Evolutionary conservation across 1,140 invertebrate species (phyloP), one percentile per base, ranked within the genome.

Genomic region (Eupristina koningsbergeri): DNA sequence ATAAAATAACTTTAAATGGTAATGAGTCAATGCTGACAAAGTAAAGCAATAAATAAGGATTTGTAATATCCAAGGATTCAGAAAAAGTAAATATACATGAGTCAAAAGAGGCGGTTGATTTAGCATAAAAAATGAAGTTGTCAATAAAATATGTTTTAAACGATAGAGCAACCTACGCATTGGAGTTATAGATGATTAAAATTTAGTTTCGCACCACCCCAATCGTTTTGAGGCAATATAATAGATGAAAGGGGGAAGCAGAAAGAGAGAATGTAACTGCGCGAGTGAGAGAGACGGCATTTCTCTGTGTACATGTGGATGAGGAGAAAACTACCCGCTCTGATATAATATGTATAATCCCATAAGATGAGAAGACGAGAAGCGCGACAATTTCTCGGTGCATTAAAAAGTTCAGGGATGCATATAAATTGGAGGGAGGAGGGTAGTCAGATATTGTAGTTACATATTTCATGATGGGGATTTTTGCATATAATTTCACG

Each of bases 401-500:
- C 90, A 91, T 92, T 91, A 92, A 69, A 50, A 71, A n/a, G 22
- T 34, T 71, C 67, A 36, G 67, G 36, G 7, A 47, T 74, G 29
- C 13, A 50, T 50, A 6, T 3, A 22, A 74, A 75, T 19, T n/a
- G 5, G 26, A 22, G 61, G 3, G 61, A 11, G 50, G 19, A 34
- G 17, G 26, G 45, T n/a, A n/a, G 26, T 29, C 22, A 15, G 71
- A 3, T 87, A 84, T 85, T 85, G 74, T 80, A 85, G 86, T 86
- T 92, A 92, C 89, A 92, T 92, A 92, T 92, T 93, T 92, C 89
- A 92, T 91, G 86, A 53, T 75, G 80, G 88, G 89, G 89, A 92
- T 89, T 92, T 92, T 92, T 92, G 92, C 91, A 92, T 92, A 93
- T 93, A 91, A 92, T 92, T 93, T 92, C 90, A 93, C 90, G 92